phyloP scores from a whole-genome alignment of 2,797 vertebrate species.

The Chaunax sp. region DNA sequence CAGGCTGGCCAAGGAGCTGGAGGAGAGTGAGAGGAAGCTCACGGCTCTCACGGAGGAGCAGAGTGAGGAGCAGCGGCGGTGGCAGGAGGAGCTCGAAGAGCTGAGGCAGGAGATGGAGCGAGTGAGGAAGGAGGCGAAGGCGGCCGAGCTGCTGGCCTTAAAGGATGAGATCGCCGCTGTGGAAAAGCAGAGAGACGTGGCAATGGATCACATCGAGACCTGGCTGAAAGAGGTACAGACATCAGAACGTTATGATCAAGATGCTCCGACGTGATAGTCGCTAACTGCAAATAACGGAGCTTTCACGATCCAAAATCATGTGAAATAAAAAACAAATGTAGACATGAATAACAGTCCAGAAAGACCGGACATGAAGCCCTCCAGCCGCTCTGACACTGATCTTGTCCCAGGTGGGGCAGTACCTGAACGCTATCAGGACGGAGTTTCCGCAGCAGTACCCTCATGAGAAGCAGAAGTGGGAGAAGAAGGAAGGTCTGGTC shows the following conservation, averaged over 20 bases:
- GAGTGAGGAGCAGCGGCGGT: constrained; percentile 62
- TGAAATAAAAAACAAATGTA: neutral
- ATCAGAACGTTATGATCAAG: neutral
- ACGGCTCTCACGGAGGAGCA: constrained; percentile 62
- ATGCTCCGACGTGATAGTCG: too few relatives aligned
- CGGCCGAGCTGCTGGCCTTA: constrained; percentile 58
- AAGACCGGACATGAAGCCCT: neutral
- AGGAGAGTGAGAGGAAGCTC: constrained; percentile 57
- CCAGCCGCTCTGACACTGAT: neutral
- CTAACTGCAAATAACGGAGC: neutral
- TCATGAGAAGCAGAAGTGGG: constrained; percentile 69
- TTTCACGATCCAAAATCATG: neutral
- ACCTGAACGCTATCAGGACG: constrained; percentile 62
- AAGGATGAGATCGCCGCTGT: constrained; percentile 71
- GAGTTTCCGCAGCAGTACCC: constrained; percentile 67
- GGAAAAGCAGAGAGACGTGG: constrained; percentile 72
- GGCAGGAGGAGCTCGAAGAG: constrained; percentile 76
- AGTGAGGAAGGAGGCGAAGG: constrained; percentile 62
- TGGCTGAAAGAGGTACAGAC: constrained; percentile 74
- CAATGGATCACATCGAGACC: constrained; percentile 65
- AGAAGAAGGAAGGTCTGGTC: constrained; percentile 65
- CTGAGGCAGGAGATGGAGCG: constrained; percentile 74
- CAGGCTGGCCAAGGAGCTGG: constrained; percentile 65
- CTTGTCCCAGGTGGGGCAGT: constrained; percentile 64
- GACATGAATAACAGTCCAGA: neutral